Evolutionary conservation across 2,797 vertebrate genomes (phyloP), one percentile per base, ranked within the genome.

Genomic region (Coregonus suidteri): DNA sequence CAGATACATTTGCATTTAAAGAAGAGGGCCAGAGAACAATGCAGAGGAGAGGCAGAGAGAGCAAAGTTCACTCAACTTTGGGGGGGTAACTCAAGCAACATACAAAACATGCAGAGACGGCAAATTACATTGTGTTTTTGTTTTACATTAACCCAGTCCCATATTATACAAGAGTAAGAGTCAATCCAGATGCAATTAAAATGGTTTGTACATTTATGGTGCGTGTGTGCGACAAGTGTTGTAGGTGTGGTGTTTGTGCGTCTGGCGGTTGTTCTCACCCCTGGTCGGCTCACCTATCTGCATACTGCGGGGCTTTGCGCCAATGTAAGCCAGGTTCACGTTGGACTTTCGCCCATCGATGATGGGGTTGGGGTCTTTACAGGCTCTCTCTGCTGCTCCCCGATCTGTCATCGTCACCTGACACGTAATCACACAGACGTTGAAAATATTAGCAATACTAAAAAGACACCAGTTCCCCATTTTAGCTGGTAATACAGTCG

Each of bases 321-420:
- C 98, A 88, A 99, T 92, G 89, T 99, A 99, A 0, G 98, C 98
- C 88, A 99, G 91, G 94, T 99, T 99, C 84, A 99, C 98, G 0
- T 99, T 99, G 51, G 98, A 97, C 89, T 99, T 99, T 81, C 98
- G 95, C 84, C 97, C 98, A 6, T 99, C 98, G 0, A 99, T 99
- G 88, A 98, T 98, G 83, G 98, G 98, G 84, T 99, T 99, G 1
- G 98, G 97, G 87, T 99, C 98, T 91, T 99, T 99, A 88, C 98
- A 99, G 1, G 98, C 98, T 75, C 97, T 89, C 71, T 99, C 98
- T 0, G 98, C 98, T 0, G 97, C 95, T 0, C 93, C 94, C 78
- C 96, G 90, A 88, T 99, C 97, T 0, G 95, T 95, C 98, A 99
- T 99, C 0, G 98, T 99, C 88, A 99, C 98, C 98, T 99, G 87